Evolutionary conservation across 2,797 vertebrate species (phyloP).

Genomic region (Taenioides sp.): DNA sequence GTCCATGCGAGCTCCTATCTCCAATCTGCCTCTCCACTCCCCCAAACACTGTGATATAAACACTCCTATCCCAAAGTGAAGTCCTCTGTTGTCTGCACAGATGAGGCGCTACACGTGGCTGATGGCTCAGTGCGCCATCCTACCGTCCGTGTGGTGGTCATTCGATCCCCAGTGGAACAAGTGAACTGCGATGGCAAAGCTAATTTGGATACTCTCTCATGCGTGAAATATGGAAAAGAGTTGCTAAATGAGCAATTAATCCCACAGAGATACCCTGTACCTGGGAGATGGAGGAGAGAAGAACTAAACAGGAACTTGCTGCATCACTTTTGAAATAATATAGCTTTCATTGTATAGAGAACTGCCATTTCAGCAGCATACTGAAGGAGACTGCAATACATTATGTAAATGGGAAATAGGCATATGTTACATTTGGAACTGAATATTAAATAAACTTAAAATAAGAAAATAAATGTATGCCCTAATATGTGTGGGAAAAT

Average conservation of each 20-base stretch:
- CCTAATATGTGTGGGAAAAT: not conserved
- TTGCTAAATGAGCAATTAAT: slow-evolving; percentile 80
- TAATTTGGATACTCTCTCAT: slow-evolving; percentile 75
- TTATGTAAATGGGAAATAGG: slow-evolving; percentile 18
- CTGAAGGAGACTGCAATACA: not conserved
- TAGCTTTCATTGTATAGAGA: slow-evolving; percentile 17
- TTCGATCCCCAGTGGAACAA: slow-evolving; percentile 60
- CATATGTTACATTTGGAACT: slow-evolving; percentile 55
- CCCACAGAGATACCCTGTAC: slow-evolving; percentile 71
- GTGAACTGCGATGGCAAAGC: slow-evolving; percentile 73
- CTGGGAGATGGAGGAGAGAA: slow-evolving; percentile 53
- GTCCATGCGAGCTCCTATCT: slow-evolving; percentile 44
- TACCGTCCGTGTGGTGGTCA: slow-evolving; percentile 56
- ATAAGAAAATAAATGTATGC: not conserved
- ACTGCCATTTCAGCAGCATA: not conserved
- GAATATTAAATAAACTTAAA: slow-evolving; percentile 23
- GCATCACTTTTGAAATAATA: slow-evolving; percentile 22
- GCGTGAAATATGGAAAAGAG: slow-evolving; percentile 75
- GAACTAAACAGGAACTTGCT: slow-evolving; percentile 43
- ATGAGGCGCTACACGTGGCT: slow-evolving; percentile 29
- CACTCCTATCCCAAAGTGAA: slow-evolving; percentile 38
- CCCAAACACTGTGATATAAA: slow-evolving; percentile 20
- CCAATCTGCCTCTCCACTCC: slow-evolving; percentile 51
- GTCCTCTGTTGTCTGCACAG: slow-evolving; percentile 40
- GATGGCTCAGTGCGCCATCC: slow-evolving; percentile 53